These are phyloP conservation scores for Phainopepla nitens DNA, from an alignment of 2,113 vertebrate species.

Conservation along the genomic window DNA sequence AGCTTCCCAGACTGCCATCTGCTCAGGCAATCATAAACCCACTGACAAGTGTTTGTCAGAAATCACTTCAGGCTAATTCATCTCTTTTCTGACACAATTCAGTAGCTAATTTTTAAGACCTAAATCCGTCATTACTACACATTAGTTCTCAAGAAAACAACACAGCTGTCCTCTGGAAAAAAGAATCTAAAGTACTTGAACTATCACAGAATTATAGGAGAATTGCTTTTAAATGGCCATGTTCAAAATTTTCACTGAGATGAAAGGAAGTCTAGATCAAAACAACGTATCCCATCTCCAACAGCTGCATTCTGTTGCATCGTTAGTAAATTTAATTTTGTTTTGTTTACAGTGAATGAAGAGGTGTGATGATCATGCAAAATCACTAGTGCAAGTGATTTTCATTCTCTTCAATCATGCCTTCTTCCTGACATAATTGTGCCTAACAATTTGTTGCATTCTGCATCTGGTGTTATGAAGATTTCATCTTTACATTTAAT, in stretches of 20 bases:
- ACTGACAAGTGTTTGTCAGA: slow-evolving; percentile 17
- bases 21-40: background rate
- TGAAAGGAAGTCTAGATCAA: background rate
- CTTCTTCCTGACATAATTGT: slow-evolving; percentile 4
- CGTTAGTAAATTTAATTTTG: slow-evolving; percentile 11
- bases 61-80: slow-evolving; percentile 30
- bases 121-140: background rate
- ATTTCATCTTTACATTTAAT: background rate
- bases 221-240: background rate
- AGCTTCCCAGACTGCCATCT: background rate
- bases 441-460: background rate
- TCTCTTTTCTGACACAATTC: background rate
- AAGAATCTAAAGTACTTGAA: background rate
- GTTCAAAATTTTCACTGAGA: background rate
- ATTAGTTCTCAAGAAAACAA: background rate
- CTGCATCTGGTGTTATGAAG: background rate
- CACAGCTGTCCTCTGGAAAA: slow-evolving; percentile 21
- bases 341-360: slow-evolving; percentile 3
- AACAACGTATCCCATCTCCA: background rate
- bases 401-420: slow-evolving; percentile 4
- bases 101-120: background rate
- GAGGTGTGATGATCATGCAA: background rate
- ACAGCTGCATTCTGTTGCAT: slow-evolving; percentile 22
- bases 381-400: background rate
- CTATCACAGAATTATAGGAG: background rate